Conservation (phyloP, 1,140 invertebrate genomes). For the Apis florea region DNA sequence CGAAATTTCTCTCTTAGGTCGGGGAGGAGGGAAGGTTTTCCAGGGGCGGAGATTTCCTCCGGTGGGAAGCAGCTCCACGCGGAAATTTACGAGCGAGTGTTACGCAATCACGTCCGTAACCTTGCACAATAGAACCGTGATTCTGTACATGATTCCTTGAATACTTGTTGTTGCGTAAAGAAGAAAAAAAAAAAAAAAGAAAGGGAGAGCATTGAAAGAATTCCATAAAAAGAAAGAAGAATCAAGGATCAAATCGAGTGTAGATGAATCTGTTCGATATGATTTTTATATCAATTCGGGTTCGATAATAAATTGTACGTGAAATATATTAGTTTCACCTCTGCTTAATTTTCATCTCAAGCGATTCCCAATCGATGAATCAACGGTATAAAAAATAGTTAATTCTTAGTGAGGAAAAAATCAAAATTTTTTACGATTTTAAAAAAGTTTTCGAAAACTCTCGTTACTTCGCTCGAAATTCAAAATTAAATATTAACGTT, state of each 20-base stretch:
- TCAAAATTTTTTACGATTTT: no score
- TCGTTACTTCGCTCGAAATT: no score
- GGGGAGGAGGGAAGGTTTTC: conserved; percentile 5
- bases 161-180: background rate
- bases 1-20: background rate
- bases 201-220: background rate
- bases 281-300: background rate
- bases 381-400: no score
- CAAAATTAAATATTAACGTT: no score
- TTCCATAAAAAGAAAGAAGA: background rate
- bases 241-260: background rate
- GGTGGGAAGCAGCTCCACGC: background rate
- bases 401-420: no score
- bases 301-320: no score
- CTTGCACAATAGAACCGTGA: conserved; percentile 38
- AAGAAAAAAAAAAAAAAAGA: background rate
- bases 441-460: no score
- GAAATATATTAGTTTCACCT: no score
- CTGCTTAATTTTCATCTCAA: no score
- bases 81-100: conserved; percentile 38
- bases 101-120: conserved; percentile 43
- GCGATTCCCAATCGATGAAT: no score
- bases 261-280: background rate
- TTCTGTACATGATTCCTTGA: conserved; percentile 15
- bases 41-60: conserved; percentile 24